These are phyloP conservation scores for Tolmerus cingulatus DNA, from an alignment of 2,888 invertebrate genomes.

Conservation along the genomic window DNA sequence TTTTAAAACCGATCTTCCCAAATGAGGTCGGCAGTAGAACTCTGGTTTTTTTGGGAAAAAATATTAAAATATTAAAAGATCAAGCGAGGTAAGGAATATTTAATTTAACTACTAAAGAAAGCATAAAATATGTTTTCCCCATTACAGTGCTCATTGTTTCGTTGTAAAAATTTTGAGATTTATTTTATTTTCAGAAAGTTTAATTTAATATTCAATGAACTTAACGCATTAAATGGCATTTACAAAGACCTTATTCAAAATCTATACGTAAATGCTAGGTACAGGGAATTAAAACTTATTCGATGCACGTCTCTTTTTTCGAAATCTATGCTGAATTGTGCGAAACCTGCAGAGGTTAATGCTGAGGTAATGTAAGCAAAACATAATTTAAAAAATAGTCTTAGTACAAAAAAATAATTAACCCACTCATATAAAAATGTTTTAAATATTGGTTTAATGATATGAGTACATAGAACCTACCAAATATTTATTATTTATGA, in stretches of 20 bases:
- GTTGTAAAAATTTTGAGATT: not conserved
- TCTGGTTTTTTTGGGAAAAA: conserved; percentile 56
- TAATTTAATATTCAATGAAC: conserved; percentile 69
- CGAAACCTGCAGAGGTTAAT: conserved; percentile 54
- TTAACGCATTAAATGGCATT: conserved; percentile 72
- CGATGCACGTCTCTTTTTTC: conserved; percentile 53
- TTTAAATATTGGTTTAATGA: not conserved
- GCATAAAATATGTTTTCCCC: not conserved
- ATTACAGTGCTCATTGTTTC: not conserved
- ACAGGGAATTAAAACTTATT: conserved; percentile 50
- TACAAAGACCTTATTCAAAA: conserved; percentile 67
- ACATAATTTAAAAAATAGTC: not conserved
- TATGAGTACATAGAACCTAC: too few species aligned
- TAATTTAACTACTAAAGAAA: not conserved
- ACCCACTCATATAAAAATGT: not conserved
- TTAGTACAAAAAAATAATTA: not conserved
- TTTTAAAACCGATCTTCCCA: conserved; percentile 53
- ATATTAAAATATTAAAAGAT: conserved; percentile 62
- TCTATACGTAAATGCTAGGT: conserved; percentile 67
- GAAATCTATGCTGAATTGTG: conserved; percentile 53
- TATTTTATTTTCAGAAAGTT: conserved; percentile 65
- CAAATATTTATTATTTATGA: too few species aligned
- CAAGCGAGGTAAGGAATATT: conserved; percentile 63
- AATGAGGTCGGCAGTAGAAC: conserved; percentile 54
- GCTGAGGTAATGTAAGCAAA: conserved; percentile 47